Evolutionary conservation across 37 sponge, comb jelly and placozoan species (phyloP), one percentile per base, ranked within the genome.

Genomic region (Beroe forskalii): DNA sequence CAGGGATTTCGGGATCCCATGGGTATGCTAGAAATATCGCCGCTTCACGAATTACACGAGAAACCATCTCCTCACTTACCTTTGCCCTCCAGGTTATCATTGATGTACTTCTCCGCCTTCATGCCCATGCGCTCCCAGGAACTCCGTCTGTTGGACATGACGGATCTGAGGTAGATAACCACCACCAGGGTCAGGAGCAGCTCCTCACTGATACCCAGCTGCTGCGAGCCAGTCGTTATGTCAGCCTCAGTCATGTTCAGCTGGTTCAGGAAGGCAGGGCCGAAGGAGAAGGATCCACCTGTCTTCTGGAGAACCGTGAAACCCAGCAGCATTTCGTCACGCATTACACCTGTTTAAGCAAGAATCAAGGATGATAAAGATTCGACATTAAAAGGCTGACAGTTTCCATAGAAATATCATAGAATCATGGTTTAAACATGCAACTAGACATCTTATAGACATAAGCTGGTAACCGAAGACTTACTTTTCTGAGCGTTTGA

Each of bases 231-330:
- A 3, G n/a, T 43, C 19, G 28, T 37, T 28, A 80, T 23, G 35
- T 80, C 86, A 27, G 44, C 86, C 3, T 80, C 31, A 1, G 12
- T 25, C 44, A 80, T 80, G 55, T 80, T 80, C 17, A 80, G 86
- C 22, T 80, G 38, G 3, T 22, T 23, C 0, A 44, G 48, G 35
- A 80, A 80, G 2, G 86, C 86, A 1, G 44, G 55, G 1, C 86
- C 86, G 22, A 44, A 80, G 3, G 55, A 17, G 55, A 80, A 80
- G 55, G 55, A 44, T 6, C 86, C 86, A 38, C 42, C 86, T 43
- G 86, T 44, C 42, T 80, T 41, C 40, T 80, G 86, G 8, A 80
- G 86, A 23, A 41, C 55, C 40, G 86, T 80, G 86, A 80, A 80
- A n/a, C 30, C 86, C 86, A 80, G 28, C 55, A 80, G 31, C 86